phyloP scores from a whole-genome alignment of 2,797 vertebrate species.

The Sebastes hubbsi region DNA sequence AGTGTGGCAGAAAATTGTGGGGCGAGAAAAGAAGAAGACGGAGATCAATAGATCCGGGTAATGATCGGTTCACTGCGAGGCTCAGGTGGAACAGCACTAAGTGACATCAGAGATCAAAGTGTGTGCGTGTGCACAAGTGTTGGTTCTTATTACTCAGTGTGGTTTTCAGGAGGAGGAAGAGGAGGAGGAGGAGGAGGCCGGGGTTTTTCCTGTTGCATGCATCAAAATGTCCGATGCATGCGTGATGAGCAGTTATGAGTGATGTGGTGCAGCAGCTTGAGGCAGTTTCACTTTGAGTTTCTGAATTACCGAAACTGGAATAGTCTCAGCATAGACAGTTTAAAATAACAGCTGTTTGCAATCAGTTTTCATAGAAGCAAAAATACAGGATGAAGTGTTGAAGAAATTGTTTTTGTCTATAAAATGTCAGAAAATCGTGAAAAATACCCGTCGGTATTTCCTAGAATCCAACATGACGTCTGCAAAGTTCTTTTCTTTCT shows the following conservation, averaged over 20 bases:
- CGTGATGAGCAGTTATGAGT: background rate
- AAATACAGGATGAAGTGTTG: background rate
- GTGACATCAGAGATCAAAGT: slow-evolving; percentile 35
- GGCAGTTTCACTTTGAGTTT: background rate
- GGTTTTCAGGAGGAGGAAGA: slow-evolving; percentile 14
- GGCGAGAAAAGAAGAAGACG: slow-evolving; percentile 7
- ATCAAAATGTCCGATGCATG: background rate
- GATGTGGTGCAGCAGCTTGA: background rate
- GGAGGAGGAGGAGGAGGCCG: background rate
- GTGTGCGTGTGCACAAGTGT: background rate
- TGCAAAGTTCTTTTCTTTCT: background rate
- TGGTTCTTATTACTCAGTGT: background rate
- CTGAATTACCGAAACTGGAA: background rate
- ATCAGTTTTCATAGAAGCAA: background rate
- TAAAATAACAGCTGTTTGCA: background rate
- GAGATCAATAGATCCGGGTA: slow-evolving; percentile 49
- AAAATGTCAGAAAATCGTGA: background rate
- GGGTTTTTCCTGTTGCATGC: slow-evolving; percentile 1
- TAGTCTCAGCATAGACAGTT: background rate
- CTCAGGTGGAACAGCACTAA: slow-evolving; percentile 41
- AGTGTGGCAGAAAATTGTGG: slow-evolving; percentile 1
- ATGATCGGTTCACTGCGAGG: slow-evolving; percentile 37
- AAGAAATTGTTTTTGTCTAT: background rate
- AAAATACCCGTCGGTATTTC: background rate
- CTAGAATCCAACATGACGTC: background rate